Conservation (phyloP, 2,113 vertebrate genomes). For the Erythrocercus mccallii region DNA sequence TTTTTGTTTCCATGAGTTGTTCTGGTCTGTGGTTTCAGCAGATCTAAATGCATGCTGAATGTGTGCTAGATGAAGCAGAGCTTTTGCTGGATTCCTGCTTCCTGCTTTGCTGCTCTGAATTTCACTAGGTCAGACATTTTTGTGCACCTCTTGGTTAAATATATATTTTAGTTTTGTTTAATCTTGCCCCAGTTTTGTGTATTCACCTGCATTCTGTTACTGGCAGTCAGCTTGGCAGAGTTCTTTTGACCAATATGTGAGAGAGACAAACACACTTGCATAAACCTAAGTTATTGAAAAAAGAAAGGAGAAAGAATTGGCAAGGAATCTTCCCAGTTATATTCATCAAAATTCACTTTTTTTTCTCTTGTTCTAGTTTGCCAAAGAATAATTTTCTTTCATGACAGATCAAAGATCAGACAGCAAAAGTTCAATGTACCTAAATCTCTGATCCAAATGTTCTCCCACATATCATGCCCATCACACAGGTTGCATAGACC, state of each 20-base stretch:
- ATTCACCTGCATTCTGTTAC: background rate
- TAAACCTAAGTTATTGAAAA: background rate
- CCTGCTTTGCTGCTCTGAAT: background rate
- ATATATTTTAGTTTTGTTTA: background rate
- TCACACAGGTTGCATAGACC: background rate
- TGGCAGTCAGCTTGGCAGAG: background rate
- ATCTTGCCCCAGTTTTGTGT: background rate
- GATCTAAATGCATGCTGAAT: background rate
- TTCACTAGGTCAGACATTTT: background rate
- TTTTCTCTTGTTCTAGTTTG: conserved; percentile 54
- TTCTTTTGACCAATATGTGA: background rate
- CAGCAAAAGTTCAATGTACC: background rate
- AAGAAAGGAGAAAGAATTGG: background rate
- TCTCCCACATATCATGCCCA: background rate
- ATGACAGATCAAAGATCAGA: conserved; percentile 61
- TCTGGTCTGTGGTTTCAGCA: background rate
- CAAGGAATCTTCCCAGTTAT: background rate
- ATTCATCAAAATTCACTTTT: background rate
- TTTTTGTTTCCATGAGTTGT: background rate
- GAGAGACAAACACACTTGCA: background rate
- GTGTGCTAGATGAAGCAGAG: background rate
- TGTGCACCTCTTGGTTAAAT: background rate
- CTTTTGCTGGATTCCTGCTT: background rate
- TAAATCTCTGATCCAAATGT: conserved; percentile 34
- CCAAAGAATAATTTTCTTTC: conserved; percentile 62